These are phyloP conservation scores for Tolmerus cingulatus DNA, from an alignment of 2,888 invertebrate genomes.

Conservation along the genomic window DNA sequence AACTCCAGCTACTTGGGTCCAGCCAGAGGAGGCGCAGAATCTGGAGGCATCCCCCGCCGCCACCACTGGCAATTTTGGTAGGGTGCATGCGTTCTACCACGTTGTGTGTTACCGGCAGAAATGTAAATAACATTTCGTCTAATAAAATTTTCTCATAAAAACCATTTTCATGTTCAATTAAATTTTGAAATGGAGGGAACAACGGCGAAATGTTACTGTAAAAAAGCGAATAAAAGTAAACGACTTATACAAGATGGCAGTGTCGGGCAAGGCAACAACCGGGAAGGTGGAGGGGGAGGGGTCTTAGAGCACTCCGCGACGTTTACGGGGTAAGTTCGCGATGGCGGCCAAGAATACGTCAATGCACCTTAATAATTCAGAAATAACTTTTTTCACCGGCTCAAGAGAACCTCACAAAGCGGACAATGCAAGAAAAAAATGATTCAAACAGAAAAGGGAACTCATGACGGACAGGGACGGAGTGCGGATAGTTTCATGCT, in stretches of 20 bases:
- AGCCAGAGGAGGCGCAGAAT: background rate
- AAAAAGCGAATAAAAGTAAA: slow-evolving; percentile 18
- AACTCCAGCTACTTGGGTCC: background rate
- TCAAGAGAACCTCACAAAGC: background rate
- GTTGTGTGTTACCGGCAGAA: background rate
- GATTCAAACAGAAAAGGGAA: slow-evolving; percentile 27
- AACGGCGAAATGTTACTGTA: slow-evolving; percentile 19
- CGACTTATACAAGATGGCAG: background rate
- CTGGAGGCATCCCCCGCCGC: background rate
- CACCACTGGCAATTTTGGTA: background rate
- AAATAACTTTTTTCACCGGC: slow-evolving; percentile 21
- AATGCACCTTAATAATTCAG: slow-evolving; percentile 39
- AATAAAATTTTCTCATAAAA: slow-evolving; percentile 43
- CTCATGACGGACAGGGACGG: background rate
- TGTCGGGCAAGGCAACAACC: background rate
- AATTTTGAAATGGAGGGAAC: slow-evolving; percentile 37
- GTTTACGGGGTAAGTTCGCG: background rate
- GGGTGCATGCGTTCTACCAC: background rate
- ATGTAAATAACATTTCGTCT: slow-evolving; percentile 36
- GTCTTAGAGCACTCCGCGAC: background rate
- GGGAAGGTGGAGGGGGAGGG: too few relatives aligned
- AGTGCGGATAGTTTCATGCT: background rate
- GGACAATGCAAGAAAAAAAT: background rate
- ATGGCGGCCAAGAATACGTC: slow-evolving; percentile 4
- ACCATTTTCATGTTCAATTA: slow-evolving; percentile 45